Evolutionary conservation across 2,797 vertebrate species (phyloP).

Genomic region (Pempheris klunzingeri): DNA sequence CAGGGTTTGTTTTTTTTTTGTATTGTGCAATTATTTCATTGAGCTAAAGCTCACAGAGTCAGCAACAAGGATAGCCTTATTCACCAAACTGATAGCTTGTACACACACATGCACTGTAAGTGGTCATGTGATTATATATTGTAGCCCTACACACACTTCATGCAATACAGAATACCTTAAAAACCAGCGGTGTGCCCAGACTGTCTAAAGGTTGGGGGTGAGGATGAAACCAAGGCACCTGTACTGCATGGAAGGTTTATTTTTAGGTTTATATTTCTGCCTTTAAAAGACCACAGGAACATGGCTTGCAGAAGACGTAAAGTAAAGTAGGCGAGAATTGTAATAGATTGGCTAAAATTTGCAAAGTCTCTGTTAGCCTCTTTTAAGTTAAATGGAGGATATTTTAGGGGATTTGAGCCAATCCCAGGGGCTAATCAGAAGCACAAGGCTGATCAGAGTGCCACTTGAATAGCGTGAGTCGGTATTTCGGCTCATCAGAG

Average conservation of each 20-base stretch:
- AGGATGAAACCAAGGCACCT: background rate
- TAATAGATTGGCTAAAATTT: background rate
- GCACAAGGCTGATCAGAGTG: background rate
- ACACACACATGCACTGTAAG: slow-evolving; percentile 7
- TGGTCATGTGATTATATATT: slow-evolving; percentile 6
- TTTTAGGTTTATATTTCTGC: background rate
- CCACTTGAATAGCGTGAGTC: background rate
- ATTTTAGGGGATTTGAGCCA: background rate
- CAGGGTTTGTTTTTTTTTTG: slow-evolving; percentile 62
- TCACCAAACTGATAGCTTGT: slow-evolving; percentile 20
- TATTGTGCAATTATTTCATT: slow-evolving; percentile 56
- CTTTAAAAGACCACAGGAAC: background rate
- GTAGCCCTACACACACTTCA: background rate
- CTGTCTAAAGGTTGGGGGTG: background rate
- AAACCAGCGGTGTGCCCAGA: slow-evolving; percentile 38
- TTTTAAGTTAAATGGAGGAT: background rate
- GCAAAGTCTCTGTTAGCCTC: background rate
- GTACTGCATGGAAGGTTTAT: background rate
- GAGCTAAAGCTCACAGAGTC: slow-evolving; percentile 28
- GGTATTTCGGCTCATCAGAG: background rate
- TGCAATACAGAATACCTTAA: background rate
- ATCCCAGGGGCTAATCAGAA: slow-evolving; percentile 4
- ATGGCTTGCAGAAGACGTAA: background rate
- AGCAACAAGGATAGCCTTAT: slow-evolving; percentile 23
- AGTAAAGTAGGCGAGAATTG: slow-evolving; percentile 13